phyloP scores from a whole-genome alignment of 2,797 vertebrate species.

The Rhadinocentrus ornatus region DNA sequence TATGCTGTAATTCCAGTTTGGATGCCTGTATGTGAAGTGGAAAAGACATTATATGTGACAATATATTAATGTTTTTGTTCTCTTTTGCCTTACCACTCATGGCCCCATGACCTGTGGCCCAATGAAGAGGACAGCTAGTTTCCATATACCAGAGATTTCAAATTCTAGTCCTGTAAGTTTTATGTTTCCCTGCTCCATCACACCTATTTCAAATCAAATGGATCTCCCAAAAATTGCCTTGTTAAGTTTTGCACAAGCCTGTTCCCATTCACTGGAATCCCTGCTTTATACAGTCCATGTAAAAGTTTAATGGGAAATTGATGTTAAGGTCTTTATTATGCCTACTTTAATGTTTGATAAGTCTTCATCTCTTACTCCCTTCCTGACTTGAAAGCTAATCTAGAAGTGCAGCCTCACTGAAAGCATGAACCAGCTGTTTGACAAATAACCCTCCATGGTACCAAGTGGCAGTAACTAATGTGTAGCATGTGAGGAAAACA shows the following conservation, averaged over 20 bases:
- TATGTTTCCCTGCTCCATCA: too few species aligned
- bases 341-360: slow-evolving; percentile 24
- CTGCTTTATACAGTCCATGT: neutral
- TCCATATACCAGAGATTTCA: too few species aligned
- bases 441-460: slow-evolving; percentile 57
- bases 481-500: slow-evolving; percentile 57
- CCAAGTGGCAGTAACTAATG: slow-evolving; percentile 72
- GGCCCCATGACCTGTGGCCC: neutral
- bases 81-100: neutral
- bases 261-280: too few species aligned
- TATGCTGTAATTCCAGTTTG: neutral
- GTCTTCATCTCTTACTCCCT: slow-evolving; percentile 18
- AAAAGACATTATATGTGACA: too few species aligned
- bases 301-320: slow-evolving; percentile 27
- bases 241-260: too few species aligned
- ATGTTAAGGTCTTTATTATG: slow-evolving; percentile 48
- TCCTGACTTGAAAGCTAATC: slow-evolving; percentile 32
- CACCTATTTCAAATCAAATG: too few species aligned
- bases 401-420: slow-evolving; percentile 30
- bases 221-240: too few species aligned
- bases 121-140: neutral
- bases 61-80: too few species aligned
- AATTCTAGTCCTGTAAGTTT: too few species aligned
- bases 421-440: slow-evolving; percentile 51
- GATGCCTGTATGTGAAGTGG: neutral